phyloP scores from a whole-genome alignment of 1,140 invertebrate species.

The Dryas iulia region DNA sequence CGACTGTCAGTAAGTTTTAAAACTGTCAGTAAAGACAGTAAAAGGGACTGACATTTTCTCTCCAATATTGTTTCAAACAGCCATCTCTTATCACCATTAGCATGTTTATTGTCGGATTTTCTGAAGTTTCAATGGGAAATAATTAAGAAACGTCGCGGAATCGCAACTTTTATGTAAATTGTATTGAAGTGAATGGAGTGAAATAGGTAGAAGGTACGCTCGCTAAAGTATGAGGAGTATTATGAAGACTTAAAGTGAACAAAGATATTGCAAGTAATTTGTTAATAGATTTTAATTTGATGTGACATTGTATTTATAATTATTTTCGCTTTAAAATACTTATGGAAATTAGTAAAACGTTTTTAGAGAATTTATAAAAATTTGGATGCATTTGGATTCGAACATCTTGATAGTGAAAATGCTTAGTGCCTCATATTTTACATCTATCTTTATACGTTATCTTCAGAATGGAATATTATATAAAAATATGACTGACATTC shows the following conservation, averaged over 20 bases:
- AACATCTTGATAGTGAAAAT: too few species aligned
- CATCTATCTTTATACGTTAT: too few species aligned
- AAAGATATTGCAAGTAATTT: neutral
- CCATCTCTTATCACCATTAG: constrained; percentile 4
- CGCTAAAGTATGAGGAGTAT: neutral
- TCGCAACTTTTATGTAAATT: constrained; percentile 14
- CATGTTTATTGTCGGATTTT: constrained; percentile 14
- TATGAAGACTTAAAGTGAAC: neutral
- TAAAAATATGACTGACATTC: too few species aligned
- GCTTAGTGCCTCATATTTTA: too few species aligned
- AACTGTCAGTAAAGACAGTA: neutral
- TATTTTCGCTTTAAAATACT: too few species aligned
- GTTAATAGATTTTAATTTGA: neutral
- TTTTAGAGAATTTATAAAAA: too few species aligned
- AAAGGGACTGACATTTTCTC: neutral
- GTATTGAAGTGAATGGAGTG: neutral
- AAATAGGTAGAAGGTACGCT: constrained; percentile 1
- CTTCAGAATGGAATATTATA: too few species aligned
- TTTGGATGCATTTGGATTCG: too few species aligned
- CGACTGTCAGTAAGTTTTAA: neutral
- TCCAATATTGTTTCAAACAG: neutral
- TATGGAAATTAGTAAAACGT: too few species aligned
- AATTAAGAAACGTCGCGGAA: constrained; percentile 11
- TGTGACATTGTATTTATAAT: too few species aligned
- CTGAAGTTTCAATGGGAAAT: constrained; percentile 12